These are phyloP conservation scores for Leptopterna dolabrata DNA, from an alignment of 2,888 invertebrate genomes.

Conservation along the genomic window DNA sequence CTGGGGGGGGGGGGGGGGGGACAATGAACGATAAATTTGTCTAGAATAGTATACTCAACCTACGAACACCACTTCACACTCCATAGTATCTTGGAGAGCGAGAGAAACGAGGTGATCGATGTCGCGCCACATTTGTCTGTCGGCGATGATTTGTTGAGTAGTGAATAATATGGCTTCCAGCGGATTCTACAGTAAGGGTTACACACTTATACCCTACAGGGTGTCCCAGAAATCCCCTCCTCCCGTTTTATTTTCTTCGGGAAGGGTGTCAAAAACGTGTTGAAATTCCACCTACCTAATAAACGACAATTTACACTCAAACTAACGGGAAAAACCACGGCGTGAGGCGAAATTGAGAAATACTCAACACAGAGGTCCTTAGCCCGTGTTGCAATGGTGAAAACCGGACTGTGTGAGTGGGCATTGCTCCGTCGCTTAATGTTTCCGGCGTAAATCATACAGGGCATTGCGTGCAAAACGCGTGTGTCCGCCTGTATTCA, in stretches of 20 bases:
- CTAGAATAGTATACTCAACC: neutral
- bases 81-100: neutral
- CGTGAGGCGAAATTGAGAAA: neutral
- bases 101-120: neutral
- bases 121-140: neutral
- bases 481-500: neutral
- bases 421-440: neutral
- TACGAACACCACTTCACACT: neutral
- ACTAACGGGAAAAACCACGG: neutral
- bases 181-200: neutral
- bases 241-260: neutral
- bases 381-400: neutral
- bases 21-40: constrained; percentile 7
- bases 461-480: neutral
- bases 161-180: neutral
- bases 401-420: neutral
- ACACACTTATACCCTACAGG: neutral
- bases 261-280: neutral
- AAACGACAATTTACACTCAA: neutral
- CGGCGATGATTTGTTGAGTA: neutral
- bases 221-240: neutral
- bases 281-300: neutral
- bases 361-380: neutral
- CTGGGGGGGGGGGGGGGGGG: neutral
- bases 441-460: neutral